Percentiles rank a stretch among this genome's conserved stretches.
These are phyloP conservation scores for Acleris emargana DNA, from an alignment of 2,888 invertebrate species.

Conservation along the genomic window DNA sequence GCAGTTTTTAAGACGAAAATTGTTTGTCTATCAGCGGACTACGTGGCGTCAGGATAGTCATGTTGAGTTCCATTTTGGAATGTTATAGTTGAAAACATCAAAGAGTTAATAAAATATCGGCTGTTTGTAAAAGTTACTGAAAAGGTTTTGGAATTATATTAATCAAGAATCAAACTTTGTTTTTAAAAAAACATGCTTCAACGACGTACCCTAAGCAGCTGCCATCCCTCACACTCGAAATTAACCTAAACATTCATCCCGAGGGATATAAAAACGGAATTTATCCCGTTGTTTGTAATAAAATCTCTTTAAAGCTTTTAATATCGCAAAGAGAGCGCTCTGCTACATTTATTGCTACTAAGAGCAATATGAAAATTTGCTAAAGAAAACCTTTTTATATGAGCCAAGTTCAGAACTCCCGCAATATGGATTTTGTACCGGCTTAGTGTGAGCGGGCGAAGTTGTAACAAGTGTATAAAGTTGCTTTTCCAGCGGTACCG, in stretches of 20 bases:
- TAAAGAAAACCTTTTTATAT: slow-evolving; percentile 61
- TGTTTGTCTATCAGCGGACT: no score
- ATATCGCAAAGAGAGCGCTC: slow-evolving; percentile 17
- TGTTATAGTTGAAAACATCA: no score
- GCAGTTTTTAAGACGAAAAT: no score
- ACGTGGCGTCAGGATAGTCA: no score
- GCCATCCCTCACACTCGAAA: slow-evolving; percentile 6
- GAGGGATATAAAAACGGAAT: slow-evolving; percentile 22
- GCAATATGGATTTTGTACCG: slow-evolving; percentile 41
- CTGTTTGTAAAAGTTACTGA: not conserved
- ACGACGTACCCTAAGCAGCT: not conserved
- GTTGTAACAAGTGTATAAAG: not conserved
- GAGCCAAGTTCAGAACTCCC: slow-evolving; percentile 53
- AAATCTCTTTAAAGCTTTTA: slow-evolving; percentile 27
- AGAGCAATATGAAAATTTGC: slow-evolving; percentile 67
- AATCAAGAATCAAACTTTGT: no score
- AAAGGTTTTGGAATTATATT: not conserved
- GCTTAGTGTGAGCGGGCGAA: slow-evolving; percentile 38
- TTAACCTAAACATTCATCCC: slow-evolving; percentile 23
- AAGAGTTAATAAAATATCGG: no score
- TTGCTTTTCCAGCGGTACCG: not conserved
- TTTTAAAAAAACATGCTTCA: not conserved
- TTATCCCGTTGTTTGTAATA: slow-evolving; percentile 37
- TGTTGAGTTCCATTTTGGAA: not conserved
- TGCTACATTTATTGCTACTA: slow-evolving; percentile 55